Evolutionary conservation across 2,113 vertebrate species (phyloP).

Genomic region (Numida meleagris): DNA sequence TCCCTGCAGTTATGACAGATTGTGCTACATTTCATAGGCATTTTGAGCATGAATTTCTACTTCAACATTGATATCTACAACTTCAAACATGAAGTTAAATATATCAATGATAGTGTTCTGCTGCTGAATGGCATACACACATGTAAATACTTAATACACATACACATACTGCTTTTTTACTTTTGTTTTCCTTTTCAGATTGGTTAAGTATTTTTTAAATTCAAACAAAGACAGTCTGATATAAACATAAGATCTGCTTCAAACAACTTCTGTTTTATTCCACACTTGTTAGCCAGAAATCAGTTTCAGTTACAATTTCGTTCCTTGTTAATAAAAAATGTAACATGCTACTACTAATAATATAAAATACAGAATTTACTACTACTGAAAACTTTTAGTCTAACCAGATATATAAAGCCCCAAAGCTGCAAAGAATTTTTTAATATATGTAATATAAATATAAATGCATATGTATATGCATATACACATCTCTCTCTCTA

Average conservation of each 20-base stretch:
- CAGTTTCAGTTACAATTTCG: not conserved
- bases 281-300: not conserved
- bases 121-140: not conserved
- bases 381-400: not conserved
- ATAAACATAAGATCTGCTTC: not conserved
- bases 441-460: not conserved
- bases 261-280: not conserved
- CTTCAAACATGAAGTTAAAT: not conserved
- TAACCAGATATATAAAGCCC: not conserved
- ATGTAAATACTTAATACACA: not conserved
- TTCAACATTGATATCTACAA: not conserved
- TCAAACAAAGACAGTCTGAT: not conserved
- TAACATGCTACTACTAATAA: not conserved
- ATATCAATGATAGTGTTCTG: not conserved
- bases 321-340: not conserved
- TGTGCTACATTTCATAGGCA: not conserved
- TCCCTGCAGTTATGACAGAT: not conserved
- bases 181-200: not conserved
- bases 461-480: not conserved
- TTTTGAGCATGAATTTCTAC: not conserved
- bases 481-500: not conserved
- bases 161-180: not conserved
- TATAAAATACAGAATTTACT: not conserved
- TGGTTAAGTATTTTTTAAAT: not conserved
- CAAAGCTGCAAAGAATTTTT: not conserved